Evolutionary conservation across 1,140 invertebrate species (phyloP).

Genomic region (Drosophila ohnishii): DNA sequence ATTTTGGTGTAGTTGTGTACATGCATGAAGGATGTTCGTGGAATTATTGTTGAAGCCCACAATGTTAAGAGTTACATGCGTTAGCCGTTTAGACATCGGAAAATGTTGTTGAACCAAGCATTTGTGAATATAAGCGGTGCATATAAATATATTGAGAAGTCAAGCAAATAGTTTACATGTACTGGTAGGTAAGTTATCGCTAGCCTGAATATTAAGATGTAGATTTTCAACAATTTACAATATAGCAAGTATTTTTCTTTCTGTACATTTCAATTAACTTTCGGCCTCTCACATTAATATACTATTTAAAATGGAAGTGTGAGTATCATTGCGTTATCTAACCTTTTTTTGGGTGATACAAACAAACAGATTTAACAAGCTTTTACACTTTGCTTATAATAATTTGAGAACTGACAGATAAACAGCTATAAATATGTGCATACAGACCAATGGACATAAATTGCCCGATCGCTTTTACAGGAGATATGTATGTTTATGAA

Average conservation of each 20-base stretch:
- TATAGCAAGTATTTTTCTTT: not conserved
- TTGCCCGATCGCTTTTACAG: no score
- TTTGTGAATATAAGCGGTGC: conserved; percentile 50
- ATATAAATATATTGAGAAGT: conserved; percentile 23
- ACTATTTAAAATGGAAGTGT: not conserved
- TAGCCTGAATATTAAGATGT: not conserved
- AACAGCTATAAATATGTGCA: no score
- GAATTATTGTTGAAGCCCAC: conserved; percentile 39
- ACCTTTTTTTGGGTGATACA: no score
- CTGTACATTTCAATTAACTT: not conserved
- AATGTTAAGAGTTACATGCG: conserved; percentile 29
- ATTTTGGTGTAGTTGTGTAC: conserved; percentile 36
- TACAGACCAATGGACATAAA: no score
- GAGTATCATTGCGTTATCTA: not conserved
- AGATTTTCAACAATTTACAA: not conserved
- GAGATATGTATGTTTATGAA: no score
- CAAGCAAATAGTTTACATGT: conserved; percentile 37
- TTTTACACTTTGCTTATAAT: no score
- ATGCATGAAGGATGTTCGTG: conserved; percentile 47
- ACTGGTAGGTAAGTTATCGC: not conserved
- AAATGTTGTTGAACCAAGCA: conserved; percentile 45
- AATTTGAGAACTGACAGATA: no score
- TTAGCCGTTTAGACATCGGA: conserved; percentile 47
- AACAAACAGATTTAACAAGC: no score
- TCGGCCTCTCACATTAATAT: not conserved